Conservation (phyloP, 2,113 vertebrate species). For the Pontoporia blainvillei region DNA sequence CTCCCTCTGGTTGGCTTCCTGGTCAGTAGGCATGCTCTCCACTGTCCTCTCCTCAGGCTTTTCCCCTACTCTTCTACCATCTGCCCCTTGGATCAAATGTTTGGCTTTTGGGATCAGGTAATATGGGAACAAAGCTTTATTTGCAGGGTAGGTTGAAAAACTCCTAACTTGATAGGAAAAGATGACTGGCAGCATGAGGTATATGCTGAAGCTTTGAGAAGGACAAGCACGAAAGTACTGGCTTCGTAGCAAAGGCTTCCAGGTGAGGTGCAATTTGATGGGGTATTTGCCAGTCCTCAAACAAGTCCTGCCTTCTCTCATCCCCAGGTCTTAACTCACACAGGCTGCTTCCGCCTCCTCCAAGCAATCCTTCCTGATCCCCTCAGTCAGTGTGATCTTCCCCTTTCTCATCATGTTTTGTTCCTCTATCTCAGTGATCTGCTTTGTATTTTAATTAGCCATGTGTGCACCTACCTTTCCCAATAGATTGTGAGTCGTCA, state of each 20-base stretch:
- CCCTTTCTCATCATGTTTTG: background rate
- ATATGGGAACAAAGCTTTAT: background rate
- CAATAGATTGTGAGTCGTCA: background rate
- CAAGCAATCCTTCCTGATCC: background rate
- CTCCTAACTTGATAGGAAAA: background rate
- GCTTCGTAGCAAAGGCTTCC: background rate
- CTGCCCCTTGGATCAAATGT: background rate
- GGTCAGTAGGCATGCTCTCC: background rate
- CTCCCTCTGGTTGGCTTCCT: background rate
- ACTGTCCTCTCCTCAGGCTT: background rate
- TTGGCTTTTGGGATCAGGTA: background rate
- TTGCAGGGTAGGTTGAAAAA: background rate
- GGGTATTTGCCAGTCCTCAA: background rate
- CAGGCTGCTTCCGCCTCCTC: background rate
- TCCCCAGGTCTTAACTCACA: background rate
- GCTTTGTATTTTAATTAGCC: background rate
- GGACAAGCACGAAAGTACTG: background rate
- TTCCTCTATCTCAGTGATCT: background rate
- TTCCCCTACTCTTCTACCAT: background rate
- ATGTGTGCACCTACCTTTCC: rapidly evolving
- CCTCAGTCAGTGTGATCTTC: background rate
- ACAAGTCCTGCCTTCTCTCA: background rate
- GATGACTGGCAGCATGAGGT: background rate
- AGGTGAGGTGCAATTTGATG: background rate
- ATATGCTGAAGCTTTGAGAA: background rate